A percentile compares a stretch with the other conserved stretches of the same genome.
These are phyloP conservation scores for Apantesis nais DNA, from an alignment of 2,888 invertebrate genomes.

Conservation along the genomic window DNA sequence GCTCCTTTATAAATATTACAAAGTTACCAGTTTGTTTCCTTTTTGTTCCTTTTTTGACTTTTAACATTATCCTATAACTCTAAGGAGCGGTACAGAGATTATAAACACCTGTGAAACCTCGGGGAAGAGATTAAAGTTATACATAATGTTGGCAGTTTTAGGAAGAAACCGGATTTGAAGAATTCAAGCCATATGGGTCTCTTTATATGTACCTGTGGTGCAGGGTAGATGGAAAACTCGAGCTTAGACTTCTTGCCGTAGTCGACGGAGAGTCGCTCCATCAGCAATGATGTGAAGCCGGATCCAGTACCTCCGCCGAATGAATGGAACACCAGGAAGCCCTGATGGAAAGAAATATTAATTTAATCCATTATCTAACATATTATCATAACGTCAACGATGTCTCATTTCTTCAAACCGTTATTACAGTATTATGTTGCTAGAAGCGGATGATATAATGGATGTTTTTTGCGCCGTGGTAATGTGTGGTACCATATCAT, in stretches of 20 bases:
- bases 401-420: too few species aligned
- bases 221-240: conserved; percentile 97
- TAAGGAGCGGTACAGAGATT: background rate
- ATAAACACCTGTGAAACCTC: background rate
- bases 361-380: too few species aligned
- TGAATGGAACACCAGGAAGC: conserved; percentile 96
- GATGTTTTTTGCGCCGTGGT: too few species aligned
- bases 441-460: too few species aligned
- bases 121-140: too few species aligned
- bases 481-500: too few species aligned
- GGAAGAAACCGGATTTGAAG: background rate
- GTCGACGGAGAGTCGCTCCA: conserved; percentile 96
- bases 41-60: too few species aligned
- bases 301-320: conserved; percentile 96
- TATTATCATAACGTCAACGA: background rate
- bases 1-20: background rate
- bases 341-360: conserved; percentile 71
- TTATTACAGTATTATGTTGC: too few species aligned
- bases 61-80: too few species aligned
- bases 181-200: background rate
- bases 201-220: conserved; percentile 90
- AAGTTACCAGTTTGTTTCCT: background rate
- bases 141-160: background rate
- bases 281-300: conserved; percentile 96
- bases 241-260: conserved; percentile 97